Evolutionary conservation across 2,888 invertebrate species (phyloP), one percentile per base, ranked within the genome.

Genomic region (Thereva nobilitata): DNA sequence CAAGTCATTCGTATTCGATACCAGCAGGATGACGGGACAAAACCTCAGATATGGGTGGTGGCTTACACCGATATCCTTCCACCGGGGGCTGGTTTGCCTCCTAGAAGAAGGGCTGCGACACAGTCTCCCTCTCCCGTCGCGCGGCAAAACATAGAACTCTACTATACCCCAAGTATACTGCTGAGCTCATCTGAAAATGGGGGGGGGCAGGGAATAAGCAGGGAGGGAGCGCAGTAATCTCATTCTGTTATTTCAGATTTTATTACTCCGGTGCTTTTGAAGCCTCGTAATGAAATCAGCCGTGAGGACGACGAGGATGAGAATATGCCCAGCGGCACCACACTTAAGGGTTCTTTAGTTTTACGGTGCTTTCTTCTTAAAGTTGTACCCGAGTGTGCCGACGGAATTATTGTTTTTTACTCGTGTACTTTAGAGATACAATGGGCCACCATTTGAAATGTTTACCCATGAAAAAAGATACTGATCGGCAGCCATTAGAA

Each of bases 201-300:
- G 9, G 42, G 2, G n/a, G n/a, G 2, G 10, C 8, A 5, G 47
- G 47, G 10, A 42, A n/a, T 12, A 47, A 10, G 47, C n/a, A n/a
- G 10, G 5, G 47, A 10, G 47, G 10, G 5, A n/a, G 47, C 8
- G 34, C 44, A 34, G 56, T 56, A 56, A 56, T 56, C 56, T 56
- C 56, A 44, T 56, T 56, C 56, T 34, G 44, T 44, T 56, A 56
- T 56, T 56, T 56, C 56, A 44, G 56, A 56, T 56, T 56, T 56
- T 56, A 56, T 56, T 56, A 56, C 44, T 56, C 34, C 37, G 44
- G 10, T 44, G 34, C 44, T 44, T 44, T 23, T 44, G 35, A 56
- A 56, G 56, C 34, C 44, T 12, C 35, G 42, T 56, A 56, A 56
- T 56, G 56, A 56, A 56, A 56, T 56, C 56, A 56, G 42, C 56